These are phyloP conservation scores for Nycteola revayana DNA, from an alignment of 2,888 invertebrate genomes.

Conservation along the genomic window DNA sequence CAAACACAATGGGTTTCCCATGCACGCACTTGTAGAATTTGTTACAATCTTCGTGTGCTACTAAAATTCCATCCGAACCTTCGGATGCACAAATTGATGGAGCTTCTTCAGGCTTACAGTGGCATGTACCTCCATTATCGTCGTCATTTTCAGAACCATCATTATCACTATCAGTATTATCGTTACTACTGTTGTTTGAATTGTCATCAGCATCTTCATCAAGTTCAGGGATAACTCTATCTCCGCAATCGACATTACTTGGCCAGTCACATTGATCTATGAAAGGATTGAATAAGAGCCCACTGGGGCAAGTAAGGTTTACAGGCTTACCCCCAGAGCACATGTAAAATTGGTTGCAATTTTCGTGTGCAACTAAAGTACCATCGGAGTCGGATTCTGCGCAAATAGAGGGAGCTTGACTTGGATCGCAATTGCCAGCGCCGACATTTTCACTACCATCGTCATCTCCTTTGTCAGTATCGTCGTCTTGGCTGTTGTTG, in stretches of 20 bases:
- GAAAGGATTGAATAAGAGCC: conserved; percentile 38
- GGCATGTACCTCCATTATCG: conserved; percentile 12
- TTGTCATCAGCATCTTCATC: conserved; percentile 10
- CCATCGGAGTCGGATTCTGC: conserved; percentile 35
- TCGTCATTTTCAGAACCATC: neutral
- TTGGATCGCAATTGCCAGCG: conserved; percentile 33
- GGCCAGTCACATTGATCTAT: conserved; percentile 45
- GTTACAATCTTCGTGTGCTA: conserved; percentile 41
- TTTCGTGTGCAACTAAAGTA: conserved; percentile 39
- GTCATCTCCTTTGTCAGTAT: neutral
- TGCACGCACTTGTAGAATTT: conserved; percentile 35
- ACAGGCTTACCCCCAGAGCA: conserved; percentile 37
- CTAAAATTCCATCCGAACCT: conserved; percentile 23
- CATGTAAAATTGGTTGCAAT: conserved; percentile 45
- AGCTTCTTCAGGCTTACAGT: conserved; percentile 36
- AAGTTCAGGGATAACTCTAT: conserved; percentile 27
- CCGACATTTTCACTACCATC: conserved; percentile 11
- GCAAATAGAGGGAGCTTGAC: conserved; percentile 40
- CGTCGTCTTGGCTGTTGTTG: conserved; percentile 5
- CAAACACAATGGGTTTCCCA: conserved; percentile 32
- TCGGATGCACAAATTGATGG: conserved; percentile 33
- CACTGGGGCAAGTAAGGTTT: conserved; percentile 21
- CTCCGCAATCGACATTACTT: conserved; percentile 39
- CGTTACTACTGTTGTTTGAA: conserved; percentile 1
- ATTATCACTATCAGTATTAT: conserved; percentile 2